Conservation (phyloP, 2,797 vertebrate genomes). For the Delichon dasypus region DNA sequence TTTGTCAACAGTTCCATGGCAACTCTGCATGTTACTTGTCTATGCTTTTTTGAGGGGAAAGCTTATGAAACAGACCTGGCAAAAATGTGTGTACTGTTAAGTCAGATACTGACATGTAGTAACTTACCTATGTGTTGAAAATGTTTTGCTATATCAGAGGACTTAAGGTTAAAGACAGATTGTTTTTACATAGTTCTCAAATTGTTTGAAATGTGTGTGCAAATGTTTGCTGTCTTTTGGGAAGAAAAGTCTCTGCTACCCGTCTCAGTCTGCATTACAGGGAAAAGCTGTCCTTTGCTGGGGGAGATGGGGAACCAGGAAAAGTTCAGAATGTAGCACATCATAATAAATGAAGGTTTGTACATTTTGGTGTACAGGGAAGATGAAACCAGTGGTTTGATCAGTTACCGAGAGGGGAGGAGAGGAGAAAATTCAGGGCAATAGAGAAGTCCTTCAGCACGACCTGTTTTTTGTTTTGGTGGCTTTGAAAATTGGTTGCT, state of each 20-base stretch:
- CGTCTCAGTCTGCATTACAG: not conserved
- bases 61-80: not conserved
- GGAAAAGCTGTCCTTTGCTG: not conserved
- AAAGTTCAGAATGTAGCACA: not conserved
- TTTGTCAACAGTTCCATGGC: not conserved
- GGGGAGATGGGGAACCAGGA: not conserved
- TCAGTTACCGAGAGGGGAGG: not conserved
- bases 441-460: not conserved
- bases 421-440: not conserved
- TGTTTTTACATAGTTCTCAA: not conserved
- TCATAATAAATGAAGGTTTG: not conserved
- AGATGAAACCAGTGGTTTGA: not conserved
- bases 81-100: not conserved
- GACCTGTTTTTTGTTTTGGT: not conserved
- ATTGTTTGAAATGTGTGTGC: not conserved
- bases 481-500: not conserved
- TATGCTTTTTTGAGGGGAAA: not conserved
- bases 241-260: not conserved
- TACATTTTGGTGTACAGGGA: not conserved
- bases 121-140: not conserved
- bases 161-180: not conserved
- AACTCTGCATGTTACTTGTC: not conserved
- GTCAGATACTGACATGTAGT: not conserved
- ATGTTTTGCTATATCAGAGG: not conserved
- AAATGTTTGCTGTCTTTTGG: not conserved